Base-by-base conservation (phyloP, 2,888 invertebrate species). In the Coronaproctus castanopsis region DNA sequence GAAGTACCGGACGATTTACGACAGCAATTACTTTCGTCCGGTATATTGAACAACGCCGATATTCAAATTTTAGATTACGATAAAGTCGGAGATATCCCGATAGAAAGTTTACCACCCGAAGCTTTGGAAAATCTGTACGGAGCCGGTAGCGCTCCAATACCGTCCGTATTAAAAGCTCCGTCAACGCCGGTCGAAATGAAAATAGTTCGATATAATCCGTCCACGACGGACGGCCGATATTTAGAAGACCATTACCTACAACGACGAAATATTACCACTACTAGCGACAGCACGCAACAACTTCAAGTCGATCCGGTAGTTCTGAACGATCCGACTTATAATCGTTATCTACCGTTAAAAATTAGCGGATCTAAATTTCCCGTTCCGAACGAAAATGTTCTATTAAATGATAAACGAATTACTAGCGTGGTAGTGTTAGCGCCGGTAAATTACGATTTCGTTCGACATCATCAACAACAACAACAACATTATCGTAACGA, bases 31-130 rank as follows among this genome's bases (percentile, higher is more conserved):
- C 72, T 89, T 54, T 82, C 85, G 55, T 89, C 89, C 0, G 90
- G 90, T 50, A 89, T 90, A 66, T 74, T 90, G 59, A 84, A 85
- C 65, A 87, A 89, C 68, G 89, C 89, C 53, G 86, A 89, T 66
- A 89, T 90, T 62, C 88, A 89, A 65, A 79, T 90, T 55, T 73
- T 89, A 61, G 88, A 89, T 72, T 89, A 89, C 67, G 88, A 89
- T 68, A 88, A 89, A 75, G 82, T 87, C 51, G 88, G 89, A 24
- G 88, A 87, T 63, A 87, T 87, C 58, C 83, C 86, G 2, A 74
- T 89, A 57, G 87, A 87, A 63, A 85, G 83, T 63, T 71, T 89
- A 56, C 87, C 88, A 1, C 86, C 87, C 57, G 87, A 89, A 71
- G 88, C 88, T 66, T 71, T 89, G 61, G 87, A 87, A 49, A 87